phyloP scores from a whole-genome alignment of 1,140 invertebrate species.

The Bombus consobrinus region DNA sequence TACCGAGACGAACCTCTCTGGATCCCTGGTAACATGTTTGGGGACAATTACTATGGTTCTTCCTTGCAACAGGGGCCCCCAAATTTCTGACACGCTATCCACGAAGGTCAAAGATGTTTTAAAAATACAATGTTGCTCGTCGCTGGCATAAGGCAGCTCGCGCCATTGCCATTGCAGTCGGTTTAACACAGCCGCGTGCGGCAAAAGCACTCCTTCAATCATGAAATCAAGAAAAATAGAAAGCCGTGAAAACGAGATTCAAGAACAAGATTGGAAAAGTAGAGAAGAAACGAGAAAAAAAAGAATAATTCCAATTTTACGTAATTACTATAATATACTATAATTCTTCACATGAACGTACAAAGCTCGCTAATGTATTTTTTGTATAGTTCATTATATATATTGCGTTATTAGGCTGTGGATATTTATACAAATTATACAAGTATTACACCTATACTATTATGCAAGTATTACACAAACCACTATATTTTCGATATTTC shows the following conservation, averaged over 20 bases:
- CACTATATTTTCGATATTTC: too few species aligned
- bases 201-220: conserved; percentile 80
- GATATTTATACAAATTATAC: not conserved
- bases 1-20: conserved; percentile 87
- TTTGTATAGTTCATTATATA: too few species aligned
- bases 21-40: conserved; percentile 88
- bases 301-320: not conserved
- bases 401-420: too few species aligned
- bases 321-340: not conserved
- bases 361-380: too few species aligned
- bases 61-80: conserved; percentile 90
- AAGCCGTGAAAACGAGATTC: not conserved
- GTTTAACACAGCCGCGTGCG: conserved; percentile 91
- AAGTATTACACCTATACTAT: not conserved
- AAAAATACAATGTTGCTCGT: conserved; percentile 89
- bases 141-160: conserved; percentile 87
- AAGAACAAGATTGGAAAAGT: not conserved
- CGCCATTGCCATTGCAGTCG: conserved; percentile 93
- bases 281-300: not conserved
- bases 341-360: too few species aligned
- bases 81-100: conserved; percentile 93
- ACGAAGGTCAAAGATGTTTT: conserved; percentile 95
- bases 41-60: conserved; percentile 88
- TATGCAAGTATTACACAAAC: not conserved
- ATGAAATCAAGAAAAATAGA: not conserved